These are phyloP conservation scores for Eristalis pertinax DNA, from an alignment of 2,888 invertebrate species.

Conservation along the genomic window DNA sequence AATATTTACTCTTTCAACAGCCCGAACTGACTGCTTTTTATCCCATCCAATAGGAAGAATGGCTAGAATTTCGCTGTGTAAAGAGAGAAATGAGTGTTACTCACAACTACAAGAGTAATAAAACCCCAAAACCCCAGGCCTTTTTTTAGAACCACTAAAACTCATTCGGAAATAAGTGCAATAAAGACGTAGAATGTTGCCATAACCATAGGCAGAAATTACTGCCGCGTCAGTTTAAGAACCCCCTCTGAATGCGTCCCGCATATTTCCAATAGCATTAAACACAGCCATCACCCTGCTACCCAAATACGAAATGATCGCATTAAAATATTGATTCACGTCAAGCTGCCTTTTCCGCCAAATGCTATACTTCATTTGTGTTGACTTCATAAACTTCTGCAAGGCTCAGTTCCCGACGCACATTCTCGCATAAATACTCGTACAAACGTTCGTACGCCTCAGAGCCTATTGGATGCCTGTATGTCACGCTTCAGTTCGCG, in stretches of 20 bases:
- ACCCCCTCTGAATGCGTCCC: neutral
- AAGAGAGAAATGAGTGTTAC: neutral
- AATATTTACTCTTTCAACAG: too few relatives aligned
- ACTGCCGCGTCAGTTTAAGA: neutral
- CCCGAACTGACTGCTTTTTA: neutral
- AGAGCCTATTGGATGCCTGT: neutral
- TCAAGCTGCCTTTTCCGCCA: constrained; percentile 20
- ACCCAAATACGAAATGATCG: constrained; percentile 9
- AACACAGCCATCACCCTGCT: neutral
- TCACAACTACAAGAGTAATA: neutral
- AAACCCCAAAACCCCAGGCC: neutral
- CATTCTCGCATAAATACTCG: neutral
- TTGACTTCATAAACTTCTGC: constrained; percentile 14
- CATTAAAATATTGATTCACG: constrained; percentile 43
- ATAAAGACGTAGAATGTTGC: neutral
- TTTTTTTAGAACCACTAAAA: neutral
- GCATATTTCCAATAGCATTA: neutral
- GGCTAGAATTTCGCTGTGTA: neutral
- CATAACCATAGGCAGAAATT: neutral
- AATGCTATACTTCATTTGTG: constrained; percentile 22
- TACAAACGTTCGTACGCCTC: too few relatives aligned
- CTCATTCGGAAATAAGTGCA: neutral
- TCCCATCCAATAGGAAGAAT: neutral
- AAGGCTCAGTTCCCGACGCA: constrained; percentile 6
- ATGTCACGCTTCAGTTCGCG: neutral